These are phyloP conservation scores for Sarcophaga bullata DNA, from an alignment of 1,140 invertebrate species.

Conservation along the genomic window DNA sequence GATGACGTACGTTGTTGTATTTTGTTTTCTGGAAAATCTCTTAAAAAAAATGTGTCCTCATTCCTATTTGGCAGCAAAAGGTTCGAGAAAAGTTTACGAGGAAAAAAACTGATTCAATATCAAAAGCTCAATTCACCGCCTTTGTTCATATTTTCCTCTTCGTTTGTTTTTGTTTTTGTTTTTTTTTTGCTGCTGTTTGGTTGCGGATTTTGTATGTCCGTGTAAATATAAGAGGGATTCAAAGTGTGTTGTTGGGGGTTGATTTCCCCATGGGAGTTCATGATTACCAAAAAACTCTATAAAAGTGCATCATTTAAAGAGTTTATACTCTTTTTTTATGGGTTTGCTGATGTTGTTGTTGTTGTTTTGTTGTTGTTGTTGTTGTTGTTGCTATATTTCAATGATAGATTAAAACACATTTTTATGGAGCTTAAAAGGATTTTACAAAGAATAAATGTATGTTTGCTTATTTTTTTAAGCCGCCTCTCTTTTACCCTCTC, in stretches of 20 bases:
- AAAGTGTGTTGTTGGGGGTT: not conserved
- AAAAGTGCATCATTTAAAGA: constrained; percentile 15
- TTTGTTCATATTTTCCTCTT: not conserved
- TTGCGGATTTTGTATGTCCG: not conserved
- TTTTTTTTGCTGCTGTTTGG: not conserved
- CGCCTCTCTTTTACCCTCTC: not conserved
- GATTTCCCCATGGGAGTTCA: not conserved
- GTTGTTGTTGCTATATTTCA: constrained; percentile 3
- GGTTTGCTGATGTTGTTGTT: not conserved
- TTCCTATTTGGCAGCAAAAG: constrained; percentile 2
- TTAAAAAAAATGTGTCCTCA: not conserved
- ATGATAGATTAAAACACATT: constrained; percentile 15
- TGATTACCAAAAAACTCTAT: constrained; percentile 14
- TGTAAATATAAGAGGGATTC: constrained; percentile 10
- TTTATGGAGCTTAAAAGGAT: constrained; percentile 14
- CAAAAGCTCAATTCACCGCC: constrained; percentile 3
- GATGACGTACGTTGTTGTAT: not conserved
- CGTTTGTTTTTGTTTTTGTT: not conserved
- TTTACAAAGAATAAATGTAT: not conserved
- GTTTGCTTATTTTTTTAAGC: not conserved
- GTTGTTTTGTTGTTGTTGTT: not conserved
- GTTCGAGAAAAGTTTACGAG: too few species aligned
- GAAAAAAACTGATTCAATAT: constrained; percentile 3
- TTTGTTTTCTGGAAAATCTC: not conserved
- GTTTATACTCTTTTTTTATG: constrained; percentile 2